Base-by-base conservation (phyloP, 2,113 vertebrate species). In the Petroica traversi region DNA sequence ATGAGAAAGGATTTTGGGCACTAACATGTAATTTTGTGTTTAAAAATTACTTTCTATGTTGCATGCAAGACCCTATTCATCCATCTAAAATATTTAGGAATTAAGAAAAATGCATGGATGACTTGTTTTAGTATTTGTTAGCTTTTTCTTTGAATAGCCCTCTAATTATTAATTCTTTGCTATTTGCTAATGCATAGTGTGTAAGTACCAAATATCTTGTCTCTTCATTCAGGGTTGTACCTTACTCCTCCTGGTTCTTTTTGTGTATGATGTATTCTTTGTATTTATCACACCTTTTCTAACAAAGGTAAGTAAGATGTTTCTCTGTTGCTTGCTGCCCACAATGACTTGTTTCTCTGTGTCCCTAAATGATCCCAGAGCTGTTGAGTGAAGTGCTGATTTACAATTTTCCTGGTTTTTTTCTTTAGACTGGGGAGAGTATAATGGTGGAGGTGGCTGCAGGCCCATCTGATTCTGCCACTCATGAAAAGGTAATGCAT, bases 381-480 rank as follows among this genome's bases (percentile, higher is more conserved):
- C 33, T 46, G 25, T 26, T 29, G 51, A 59, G 19, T 46, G 13
- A 95, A 45, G 23, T 54, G 46, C 62, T 73, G 38, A 61, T 85
- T 64, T 43, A 66, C 26, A 51, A 2, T 67, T 79, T 58, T 59
- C 22, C 31, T 20, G 2, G 2, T n/a, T 51, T 92, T 71, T 78
- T 68, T 25, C 40, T 79, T 26, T 95, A 99, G 99, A 99, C 98
- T 18, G 99, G 99, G 29, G 98, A 99, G 92, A 99, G 99, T 83
- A 99, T 99, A 94, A 99, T 99, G 99, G 99, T 99, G 76, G 99
- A 99, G 96, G 99, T 99, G 61, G 99, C 99, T 36, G 98, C 99
- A 4, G 99, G 99, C 80, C 99, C 99, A 0, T 98, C 99, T 0
- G 98, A 99, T 97, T 99, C 99, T 3, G 97, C 98, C 94, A 98